Base-by-base conservation (phyloP, 2,888 invertebrate genomes). In the Microctonus aethiopoides region DNA sequence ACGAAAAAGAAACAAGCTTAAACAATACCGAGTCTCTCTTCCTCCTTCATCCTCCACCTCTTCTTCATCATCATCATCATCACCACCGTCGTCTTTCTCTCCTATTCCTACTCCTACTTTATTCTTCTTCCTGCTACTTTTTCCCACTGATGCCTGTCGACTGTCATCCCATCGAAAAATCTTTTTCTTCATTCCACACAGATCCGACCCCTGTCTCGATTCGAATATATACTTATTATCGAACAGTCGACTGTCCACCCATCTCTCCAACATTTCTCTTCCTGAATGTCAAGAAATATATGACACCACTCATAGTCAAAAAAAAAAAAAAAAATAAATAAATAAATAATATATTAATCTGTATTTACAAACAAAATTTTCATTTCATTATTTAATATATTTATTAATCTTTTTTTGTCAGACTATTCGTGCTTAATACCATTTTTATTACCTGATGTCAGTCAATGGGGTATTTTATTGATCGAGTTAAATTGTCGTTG, bases 1-100 rank as follows among this genome's bases (percentile, higher is more conserved):
- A 78, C 78, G 77, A 78, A 76, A 9, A 20, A 75, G 74, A 75
- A 77, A 76, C 74, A 76, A 73, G 75, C 78, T 80, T 76, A 77
- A 80, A 80, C 79, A 78, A 80, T 79, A 76, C 74, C 67, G n/a
- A 26, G 63, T 66, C 70, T 61, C 64, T 56, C 61, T 46, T 67
- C 57, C 39, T 29, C 29, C 56, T 59, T 56, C 67, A 65, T 46
- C 9, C 7, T 16, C 7, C 16, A 5, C 3, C 3, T 2, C 9
- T 46, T 16, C 16, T 16, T 46, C 41, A 2, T 16, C 6, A 1
- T 3, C 16, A 16, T 46, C 46, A 16, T 46, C 54, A 24, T 59
- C 32, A 59, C 41, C 16, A 24, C 10, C 39, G n/a, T 29, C 29
- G 3, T 29, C 29, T 29, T 29, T 29, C 3, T 29, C 7, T 29